Conservation (phyloP, 2,113 vertebrate species). For the Ascaphus truei region DNA sequence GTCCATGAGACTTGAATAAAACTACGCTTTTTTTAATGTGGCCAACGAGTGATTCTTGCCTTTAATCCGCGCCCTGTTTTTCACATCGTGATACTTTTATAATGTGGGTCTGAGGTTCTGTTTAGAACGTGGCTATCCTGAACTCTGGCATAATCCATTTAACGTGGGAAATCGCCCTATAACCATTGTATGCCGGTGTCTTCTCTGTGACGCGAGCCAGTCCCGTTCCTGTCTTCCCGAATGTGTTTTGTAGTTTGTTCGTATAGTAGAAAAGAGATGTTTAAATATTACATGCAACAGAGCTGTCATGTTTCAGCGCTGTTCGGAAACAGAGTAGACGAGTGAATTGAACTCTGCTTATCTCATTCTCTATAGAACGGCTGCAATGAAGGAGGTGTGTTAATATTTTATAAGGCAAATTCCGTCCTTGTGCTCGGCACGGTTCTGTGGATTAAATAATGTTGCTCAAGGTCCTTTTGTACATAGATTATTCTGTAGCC, state of each 20-base stretch:
- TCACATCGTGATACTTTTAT: too few species aligned
- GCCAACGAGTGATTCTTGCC: too few species aligned
- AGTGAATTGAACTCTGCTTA: constrained; percentile 30
- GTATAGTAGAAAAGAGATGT: background rate
- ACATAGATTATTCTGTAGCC: too few species aligned
- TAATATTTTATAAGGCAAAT: constrained; percentile 32
- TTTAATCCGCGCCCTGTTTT: too few species aligned
- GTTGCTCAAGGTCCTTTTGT: background rate
- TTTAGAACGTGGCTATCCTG: too few species aligned
- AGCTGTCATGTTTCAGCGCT: constrained; percentile 10
- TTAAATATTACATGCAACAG: constrained; percentile 30
- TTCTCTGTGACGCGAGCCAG: too few species aligned
- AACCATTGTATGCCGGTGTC: too few species aligned
- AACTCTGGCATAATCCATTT: too few species aligned
- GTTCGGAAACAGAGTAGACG: constrained; percentile 3
- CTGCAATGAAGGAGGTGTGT: constrained; percentile 11
- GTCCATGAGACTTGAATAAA: too few species aligned
- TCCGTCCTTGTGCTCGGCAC: background rate
- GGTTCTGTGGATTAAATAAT: constrained; percentile 17
- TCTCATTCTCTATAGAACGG: constrained; percentile 14
- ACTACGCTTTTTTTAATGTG: too few species aligned
- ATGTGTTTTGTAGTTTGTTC: constrained; percentile 6
- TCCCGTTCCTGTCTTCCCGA: background rate
- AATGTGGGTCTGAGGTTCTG: too few species aligned
- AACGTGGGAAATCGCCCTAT: too few species aligned